These are phyloP conservation scores for Aphelocoma coerulescens DNA, from an alignment of 2,113 vertebrate species.

Conservation along the genomic window DNA sequence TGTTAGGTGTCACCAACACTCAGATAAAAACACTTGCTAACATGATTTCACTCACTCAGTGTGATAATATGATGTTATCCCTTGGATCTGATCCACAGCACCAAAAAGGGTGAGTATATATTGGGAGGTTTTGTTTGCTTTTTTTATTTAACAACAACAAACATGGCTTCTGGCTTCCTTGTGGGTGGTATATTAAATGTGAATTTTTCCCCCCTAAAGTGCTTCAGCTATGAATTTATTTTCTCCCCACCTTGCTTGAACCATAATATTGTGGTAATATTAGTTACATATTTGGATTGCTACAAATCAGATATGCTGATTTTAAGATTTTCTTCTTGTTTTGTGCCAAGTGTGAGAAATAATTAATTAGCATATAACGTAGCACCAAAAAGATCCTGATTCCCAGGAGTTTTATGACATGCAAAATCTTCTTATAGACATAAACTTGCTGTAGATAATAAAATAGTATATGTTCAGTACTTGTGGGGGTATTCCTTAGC, in stretches of 20 bases:
- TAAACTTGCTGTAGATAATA: background rate
- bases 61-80: background rate
- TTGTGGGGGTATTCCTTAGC: background rate
- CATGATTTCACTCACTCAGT: background rate
- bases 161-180: slow-evolving; percentile 5
- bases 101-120: background rate
- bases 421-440: background rate
- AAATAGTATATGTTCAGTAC: background rate
- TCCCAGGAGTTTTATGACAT: background rate
- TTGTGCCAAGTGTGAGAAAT: background rate
- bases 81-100: background rate
- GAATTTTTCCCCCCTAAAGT: background rate
- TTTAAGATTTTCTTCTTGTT: background rate
- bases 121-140: background rate
- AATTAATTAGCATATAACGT: background rate
- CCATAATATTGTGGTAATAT: slow-evolving; percentile 7
- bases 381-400: background rate
- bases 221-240: background rate
- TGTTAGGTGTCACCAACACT: slow-evolving; percentile 9
- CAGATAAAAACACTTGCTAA: background rate
- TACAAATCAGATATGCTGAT: background rate
- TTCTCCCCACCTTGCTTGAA: background rate
- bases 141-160: background rate
- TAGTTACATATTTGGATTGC: background rate
- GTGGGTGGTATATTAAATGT: slow-evolving; percentile 6